Conservation (phyloP, 2,797 vertebrate species). For the Rhadinocentrus ornatus region DNA sequence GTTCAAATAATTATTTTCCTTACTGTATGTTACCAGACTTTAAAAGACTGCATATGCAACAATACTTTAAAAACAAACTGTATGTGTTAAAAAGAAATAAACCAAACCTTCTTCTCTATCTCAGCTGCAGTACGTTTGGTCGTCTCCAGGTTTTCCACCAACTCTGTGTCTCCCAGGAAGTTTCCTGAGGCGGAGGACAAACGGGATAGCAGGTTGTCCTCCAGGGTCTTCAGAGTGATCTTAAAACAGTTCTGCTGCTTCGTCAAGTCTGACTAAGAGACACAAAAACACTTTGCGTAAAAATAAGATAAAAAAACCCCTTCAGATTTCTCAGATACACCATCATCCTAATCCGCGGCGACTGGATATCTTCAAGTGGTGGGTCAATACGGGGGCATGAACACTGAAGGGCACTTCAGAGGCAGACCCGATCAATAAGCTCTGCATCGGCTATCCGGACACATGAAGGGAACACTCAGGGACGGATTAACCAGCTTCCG, state of each 20-base stretch:
- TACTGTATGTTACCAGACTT: too few species aligned
- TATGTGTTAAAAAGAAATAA: background rate
- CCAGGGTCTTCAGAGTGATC: constrained; percentile 94
- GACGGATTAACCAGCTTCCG: constrained; percentile 70
- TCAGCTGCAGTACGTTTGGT: constrained; percentile 93
- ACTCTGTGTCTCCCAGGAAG: constrained; percentile 91
- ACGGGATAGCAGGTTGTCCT: constrained; percentile 92
- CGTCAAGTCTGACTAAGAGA: constrained; percentile 89
- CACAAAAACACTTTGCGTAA: constrained; percentile 26
- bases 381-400: constrained; percentile 43
- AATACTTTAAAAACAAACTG: background rate
- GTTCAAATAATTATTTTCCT: too few species aligned
- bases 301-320: background rate
- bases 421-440: constrained; percentile 70
- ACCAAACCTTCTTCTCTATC: constrained; percentile 89
- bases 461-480: constrained; percentile 49
- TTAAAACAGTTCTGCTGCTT: constrained; percentile 96
- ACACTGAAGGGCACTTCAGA: constrained; percentile 70
- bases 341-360: constrained; percentile 23
- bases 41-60: too few species aligned
- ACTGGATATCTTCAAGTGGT: constrained; percentile 34
- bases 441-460: constrained; percentile 57
- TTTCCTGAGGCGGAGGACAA: constrained; percentile 93
- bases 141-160: constrained; percentile 94
- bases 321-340: constrained; percentile 3